A percentile compares a stretch with the other conserved stretches of the same genome.
These are phyloP conservation scores for Apteryx mantelli DNA, from an alignment of 2,113 vertebrate genomes.

Conservation along the genomic window DNA sequence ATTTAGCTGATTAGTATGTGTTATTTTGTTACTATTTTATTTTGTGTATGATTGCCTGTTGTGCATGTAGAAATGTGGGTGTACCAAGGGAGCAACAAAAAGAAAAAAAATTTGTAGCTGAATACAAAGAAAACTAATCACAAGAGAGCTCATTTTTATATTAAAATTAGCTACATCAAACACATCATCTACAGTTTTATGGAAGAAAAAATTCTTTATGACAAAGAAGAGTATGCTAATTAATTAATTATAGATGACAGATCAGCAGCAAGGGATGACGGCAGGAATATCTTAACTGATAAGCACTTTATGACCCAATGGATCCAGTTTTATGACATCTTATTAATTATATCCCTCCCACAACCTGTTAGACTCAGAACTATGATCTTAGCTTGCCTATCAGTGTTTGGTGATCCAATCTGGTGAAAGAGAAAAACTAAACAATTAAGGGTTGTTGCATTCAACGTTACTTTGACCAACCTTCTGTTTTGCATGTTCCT, in stretches of 20 bases:
- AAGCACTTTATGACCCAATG: neutral
- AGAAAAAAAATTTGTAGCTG: neutral
- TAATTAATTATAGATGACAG: neutral
- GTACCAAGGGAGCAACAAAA: neutral
- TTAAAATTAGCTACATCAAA: neutral
- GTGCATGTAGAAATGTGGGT: neutral
- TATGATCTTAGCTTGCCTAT: neutral
- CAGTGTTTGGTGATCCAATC: neutral
- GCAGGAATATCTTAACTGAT: neutral
- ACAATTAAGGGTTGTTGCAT: neutral
- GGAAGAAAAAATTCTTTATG: neutral
- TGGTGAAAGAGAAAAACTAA: neutral
- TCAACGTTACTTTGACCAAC: neutral
- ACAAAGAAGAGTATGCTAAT: neutral
- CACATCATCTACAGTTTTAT: neutral
- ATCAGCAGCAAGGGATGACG: neutral
- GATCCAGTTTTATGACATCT: neutral
- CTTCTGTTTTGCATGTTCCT: neutral
- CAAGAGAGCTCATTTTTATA: neutral
- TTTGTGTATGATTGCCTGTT: neutral
- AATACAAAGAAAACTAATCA: neutral
- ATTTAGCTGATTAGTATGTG: neutral
- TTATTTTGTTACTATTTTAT: neutral
- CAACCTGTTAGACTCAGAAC: neutral
- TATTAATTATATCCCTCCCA: slow-evolving; percentile 11